These are phyloP conservation scores for Pelecanoides urinatrix DNA, from an alignment of 2,113 vertebrate genomes.

Conservation along the genomic window DNA sequence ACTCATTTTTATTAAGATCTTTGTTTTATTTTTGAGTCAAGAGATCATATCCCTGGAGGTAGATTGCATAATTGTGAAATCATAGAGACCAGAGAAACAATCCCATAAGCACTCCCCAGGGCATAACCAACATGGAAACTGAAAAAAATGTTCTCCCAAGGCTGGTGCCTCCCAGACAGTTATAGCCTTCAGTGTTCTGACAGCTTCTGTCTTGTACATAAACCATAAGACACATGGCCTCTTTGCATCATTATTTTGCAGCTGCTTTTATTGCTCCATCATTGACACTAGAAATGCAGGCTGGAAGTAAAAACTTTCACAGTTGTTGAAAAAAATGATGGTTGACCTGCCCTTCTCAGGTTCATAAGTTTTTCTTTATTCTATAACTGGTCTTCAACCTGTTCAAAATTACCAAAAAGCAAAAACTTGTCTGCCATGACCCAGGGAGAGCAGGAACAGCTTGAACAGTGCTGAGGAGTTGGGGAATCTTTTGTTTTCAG, in stretches of 20 bases:
- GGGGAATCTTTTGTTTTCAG: background rate
- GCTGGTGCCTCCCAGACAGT: background rate
- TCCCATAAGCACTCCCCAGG: background rate
- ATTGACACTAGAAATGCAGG: background rate
- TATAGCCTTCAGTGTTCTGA: background rate
- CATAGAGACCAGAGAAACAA: constrained; percentile 34
- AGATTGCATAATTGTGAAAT: constrained; percentile 38
- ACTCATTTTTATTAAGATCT: background rate
- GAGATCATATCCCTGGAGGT: background rate
- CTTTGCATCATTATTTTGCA: constrained; percentile 21
- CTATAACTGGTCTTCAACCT: background rate
- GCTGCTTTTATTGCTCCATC: constrained; percentile 19
- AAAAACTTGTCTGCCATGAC: background rate
- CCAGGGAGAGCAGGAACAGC: background rate
- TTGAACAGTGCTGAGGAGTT: background rate
- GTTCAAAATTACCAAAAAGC: background rate
- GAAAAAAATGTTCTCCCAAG: background rate
- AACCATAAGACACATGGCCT: constrained; percentile 27
- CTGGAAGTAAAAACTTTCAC: background rate
- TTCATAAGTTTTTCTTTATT: background rate
- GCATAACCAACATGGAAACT: constrained; percentile 3
- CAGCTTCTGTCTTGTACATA: constrained; percentile 29
- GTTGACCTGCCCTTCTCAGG: background rate
- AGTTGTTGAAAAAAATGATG: background rate
- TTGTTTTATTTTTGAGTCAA: constrained; percentile 1